Evolutionary conservation across 2,888 invertebrate species (phyloP), one percentile per base, ranked within the genome.

Genomic region (Epirrhoe tristata): DNA sequence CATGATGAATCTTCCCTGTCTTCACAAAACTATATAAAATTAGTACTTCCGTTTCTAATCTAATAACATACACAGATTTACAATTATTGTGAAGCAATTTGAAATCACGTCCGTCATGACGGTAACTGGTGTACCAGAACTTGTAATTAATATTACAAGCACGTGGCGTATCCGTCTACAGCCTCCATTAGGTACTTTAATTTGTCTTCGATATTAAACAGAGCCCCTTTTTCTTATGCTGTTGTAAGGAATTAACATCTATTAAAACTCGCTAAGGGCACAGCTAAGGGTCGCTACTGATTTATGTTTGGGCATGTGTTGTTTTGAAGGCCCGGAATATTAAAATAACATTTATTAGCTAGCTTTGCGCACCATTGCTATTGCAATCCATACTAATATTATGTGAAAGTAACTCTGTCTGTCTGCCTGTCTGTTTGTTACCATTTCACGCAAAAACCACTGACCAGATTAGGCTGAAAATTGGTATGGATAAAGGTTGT

Each of bases 181-280:
- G 68, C 58, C 61, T 51, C 55, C 39, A 70, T 71, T 72, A 69
- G 55, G 68, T 71, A 10, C 39, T 43, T 43, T 68, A 71, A 74
- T 71, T 71, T 70, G 72, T 70, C 67, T 67, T 58, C 63, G 67
- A 67, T 72, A 74, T 72, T 70, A 69, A 69, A 73, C 61, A 56
- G 70, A 61, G 24, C 69, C 66, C 74, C 72, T 69, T 73, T 73
- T 77, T 74, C 77, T 76, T 73, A 78, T 73, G 66, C 59, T 76
- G 78, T 75, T 58, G 78, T 81, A 78, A 75, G 74, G 72, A 76
- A 79, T 81, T 73, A 77, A 63, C 72, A 70, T 50, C 50, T 39
- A 64, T 64, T 43, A 43, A 43, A 43, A 12, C 12, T 24, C 10
- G 36, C 12, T 43, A 12, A n/a, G n/a, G n/a, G n/a, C n/a, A n/a